phyloP scores from a whole-genome alignment of 2,113 vertebrate genomes.

The Aviceda subcristata region DNA sequence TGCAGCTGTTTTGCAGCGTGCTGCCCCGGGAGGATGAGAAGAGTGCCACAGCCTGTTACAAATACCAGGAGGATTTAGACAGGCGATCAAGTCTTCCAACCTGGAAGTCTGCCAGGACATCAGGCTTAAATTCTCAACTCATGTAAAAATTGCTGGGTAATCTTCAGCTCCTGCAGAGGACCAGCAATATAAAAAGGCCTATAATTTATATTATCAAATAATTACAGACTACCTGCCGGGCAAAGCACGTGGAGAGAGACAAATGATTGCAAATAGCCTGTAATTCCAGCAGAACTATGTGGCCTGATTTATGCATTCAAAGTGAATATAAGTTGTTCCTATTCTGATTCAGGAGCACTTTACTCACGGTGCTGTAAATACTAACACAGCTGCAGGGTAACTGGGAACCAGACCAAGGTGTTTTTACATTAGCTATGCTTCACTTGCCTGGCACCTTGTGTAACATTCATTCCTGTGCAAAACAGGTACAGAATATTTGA shows the following conservation, averaged over 20 bases:
- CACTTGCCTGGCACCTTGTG: constrained; percentile 50
- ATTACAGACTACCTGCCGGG: constrained; percentile 56
- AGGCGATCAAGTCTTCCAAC: not conserved
- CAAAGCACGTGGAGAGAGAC: constrained; percentile 16
- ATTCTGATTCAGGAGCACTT: constrained; percentile 37
- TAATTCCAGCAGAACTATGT: constrained; percentile 26
- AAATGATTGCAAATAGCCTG: constrained; percentile 37
- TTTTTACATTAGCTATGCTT: constrained; percentile 46
- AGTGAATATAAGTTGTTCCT: not conserved
- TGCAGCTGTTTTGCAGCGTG: not conserved
- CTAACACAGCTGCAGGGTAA: constrained; percentile 46
- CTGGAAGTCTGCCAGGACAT: constrained; percentile 51
- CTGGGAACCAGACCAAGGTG: constrained; percentile 52
- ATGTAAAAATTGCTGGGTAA: constrained; percentile 32
- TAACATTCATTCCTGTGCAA: constrained; percentile 40
- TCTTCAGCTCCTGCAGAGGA: constrained; percentile 46
- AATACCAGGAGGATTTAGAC: constrained; percentile 5
- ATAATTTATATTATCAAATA: constrained; percentile 63
- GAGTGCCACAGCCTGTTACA: constrained; percentile 5
- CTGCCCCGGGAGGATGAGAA: not conserved
- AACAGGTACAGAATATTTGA: constrained; percentile 38
- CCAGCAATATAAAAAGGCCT: constrained; percentile 31
- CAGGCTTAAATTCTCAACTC: constrained; percentile 13
- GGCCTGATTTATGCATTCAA: not conserved
- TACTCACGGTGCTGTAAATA: constrained; percentile 8